Evolutionary conservation across 2,888 invertebrate genomes (phyloP).

Genomic region (Frankliniella fusca): DNA sequence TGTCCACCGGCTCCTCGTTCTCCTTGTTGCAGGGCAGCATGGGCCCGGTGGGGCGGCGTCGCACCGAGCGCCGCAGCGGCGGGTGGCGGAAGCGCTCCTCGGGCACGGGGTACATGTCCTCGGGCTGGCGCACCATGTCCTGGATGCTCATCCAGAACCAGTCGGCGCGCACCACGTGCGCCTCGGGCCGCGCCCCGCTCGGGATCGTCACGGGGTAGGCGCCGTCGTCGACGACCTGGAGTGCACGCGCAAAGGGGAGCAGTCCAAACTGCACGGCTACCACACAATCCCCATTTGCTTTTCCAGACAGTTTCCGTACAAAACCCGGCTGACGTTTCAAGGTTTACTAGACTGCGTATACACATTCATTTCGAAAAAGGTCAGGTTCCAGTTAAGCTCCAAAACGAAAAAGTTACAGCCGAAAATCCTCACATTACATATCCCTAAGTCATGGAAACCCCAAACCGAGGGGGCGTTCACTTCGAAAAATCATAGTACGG

Average conservation of each 20-base stretch:
- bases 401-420: too few relatives aligned
- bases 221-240: neutral
- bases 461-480: too few relatives aligned
- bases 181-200: neutral
- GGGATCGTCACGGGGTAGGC: neutral
- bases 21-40: neutral
- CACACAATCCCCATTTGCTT: too few relatives aligned
- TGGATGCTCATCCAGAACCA: constrained; percentile 17
- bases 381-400: too few relatives aligned
- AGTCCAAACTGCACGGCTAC: too few relatives aligned
- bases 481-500: too few relatives aligned
- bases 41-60: neutral
- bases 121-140: neutral
- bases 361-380: too few relatives aligned
- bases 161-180: neutral
- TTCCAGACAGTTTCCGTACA: too few relatives aligned
- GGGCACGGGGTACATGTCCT: neutral
- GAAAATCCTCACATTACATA: too few relatives aligned
- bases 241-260: neutral
- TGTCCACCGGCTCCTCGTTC: neutral
- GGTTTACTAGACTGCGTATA: too few relatives aligned
- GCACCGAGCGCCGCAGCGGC: neutral
- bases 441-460: too few relatives aligned
- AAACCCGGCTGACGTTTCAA: too few relatives aligned
- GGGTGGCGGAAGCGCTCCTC: neutral